A percentile compares a stretch with the other conserved stretches of the same genome.
These are phyloP conservation scores for Nasonia giraulti DNA, from an alignment of 1,140 invertebrate species.

Conservation along the genomic window DNA sequence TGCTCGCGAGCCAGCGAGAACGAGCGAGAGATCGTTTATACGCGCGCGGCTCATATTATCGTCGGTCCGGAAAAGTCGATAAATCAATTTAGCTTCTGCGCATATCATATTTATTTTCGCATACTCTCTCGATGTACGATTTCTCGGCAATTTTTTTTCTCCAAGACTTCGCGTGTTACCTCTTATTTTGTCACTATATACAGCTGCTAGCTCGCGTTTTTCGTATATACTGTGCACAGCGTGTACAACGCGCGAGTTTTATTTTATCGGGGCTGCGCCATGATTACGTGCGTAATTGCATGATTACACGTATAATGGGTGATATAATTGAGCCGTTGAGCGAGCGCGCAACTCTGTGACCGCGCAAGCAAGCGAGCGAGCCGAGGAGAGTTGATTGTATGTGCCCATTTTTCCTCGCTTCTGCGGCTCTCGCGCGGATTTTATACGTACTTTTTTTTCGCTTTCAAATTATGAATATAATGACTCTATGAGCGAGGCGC, in stretches of 20 bases:
- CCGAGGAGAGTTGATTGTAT: neutral
- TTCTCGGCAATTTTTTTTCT: neutral
- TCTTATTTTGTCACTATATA: neutral
- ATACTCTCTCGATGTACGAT: neutral
- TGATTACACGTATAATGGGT: constrained; percentile 48
- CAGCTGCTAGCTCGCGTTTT: neutral
- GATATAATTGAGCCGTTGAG: constrained; percentile 50
- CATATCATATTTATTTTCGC: constrained; percentile 2
- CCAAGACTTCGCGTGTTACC: neutral
- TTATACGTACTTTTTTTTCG: neutral
- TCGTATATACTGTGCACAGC: too few relatives aligned
- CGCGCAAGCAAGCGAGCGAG: neutral
- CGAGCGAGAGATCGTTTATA: constrained; percentile 6
- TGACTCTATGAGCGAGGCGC: constrained; percentile 39
- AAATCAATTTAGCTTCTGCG: constrained; percentile 9
- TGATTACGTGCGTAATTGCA: constrained; percentile 49
- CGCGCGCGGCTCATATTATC: constrained; percentile 1
- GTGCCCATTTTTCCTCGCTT: neutral
- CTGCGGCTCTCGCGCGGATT: neutral
- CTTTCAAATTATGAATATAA: constrained; percentile 34
- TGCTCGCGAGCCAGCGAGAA: neutral
- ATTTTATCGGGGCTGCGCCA: constrained; percentile 8
- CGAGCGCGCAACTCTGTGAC: constrained; percentile 19
- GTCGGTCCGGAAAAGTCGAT: constrained; percentile 20
- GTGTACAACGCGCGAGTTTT: neutral